Evolutionary conservation across 2,113 vertebrate genomes (phyloP), one percentile per base, ranked within the genome.

Genomic region (Pelobates fuscus): DNA sequence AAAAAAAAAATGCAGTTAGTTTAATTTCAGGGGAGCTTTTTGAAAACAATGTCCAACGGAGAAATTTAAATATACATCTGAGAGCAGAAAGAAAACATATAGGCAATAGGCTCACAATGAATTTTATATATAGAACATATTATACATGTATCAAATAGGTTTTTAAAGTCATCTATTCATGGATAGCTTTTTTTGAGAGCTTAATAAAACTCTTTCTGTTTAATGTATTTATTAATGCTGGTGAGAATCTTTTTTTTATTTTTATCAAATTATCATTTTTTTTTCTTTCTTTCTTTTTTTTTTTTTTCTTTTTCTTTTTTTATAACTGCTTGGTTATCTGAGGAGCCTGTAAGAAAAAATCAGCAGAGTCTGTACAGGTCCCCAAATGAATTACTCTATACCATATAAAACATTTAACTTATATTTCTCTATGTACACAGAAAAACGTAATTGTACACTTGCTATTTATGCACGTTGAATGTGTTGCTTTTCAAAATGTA

Each of bases 21-120:
- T 83, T 86, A 84, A 84, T 78, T 86, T 78, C 87, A 88, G 89
- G 87, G 91, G 88, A 91, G 87, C 90, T 88, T 90, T 91, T 89
- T 81, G 83, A 90, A 89, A 89, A 88, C 88, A 88, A 87, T 88
- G 86, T 80, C 72, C 77, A 78, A 81, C 85, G 84, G 84, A n/a
- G n/a, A n/a, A n/a, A n/a, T n/a, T 87, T 85, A 91, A 89, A 91
- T 88, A 89, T 86, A 84, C 72, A 87, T 85, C 83, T 85, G 86
- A 84, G 88, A 91, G 83, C 86, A 88, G 86, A 88, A 88, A 85
- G 82, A 90, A 67, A 89, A 87, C 82, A 82, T 89, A 83, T 12
- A 15, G n/a, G 25, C 62, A 67, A 60, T 32, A 61, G 43, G 30
- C 88, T 86, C 86, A 90, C 90, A 87, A 90, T 88, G 86, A 86